These are phyloP conservation scores for Theocolax elegans DNA, from an alignment of 1,140 invertebrate genomes.

Conservation along the genomic window DNA sequence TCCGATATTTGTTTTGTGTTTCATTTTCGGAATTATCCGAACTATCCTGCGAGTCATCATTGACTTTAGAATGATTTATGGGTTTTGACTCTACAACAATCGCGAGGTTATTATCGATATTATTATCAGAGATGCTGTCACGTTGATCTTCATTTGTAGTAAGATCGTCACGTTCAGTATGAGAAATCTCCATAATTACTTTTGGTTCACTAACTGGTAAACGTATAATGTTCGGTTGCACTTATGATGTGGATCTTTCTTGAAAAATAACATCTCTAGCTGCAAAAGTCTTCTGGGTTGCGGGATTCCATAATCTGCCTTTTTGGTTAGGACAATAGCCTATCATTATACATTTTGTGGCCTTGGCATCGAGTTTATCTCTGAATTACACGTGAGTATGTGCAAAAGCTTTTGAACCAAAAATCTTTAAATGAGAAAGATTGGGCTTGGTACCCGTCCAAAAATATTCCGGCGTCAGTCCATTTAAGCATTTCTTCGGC, in stretches of 20 bases:
- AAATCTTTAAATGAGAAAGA: slow-evolving; percentile 29
- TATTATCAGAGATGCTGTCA: no score
- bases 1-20: not conserved
- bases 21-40: not conserved
- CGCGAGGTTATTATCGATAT: no score
- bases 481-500: slow-evolving; percentile 24
- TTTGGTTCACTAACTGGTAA: not conserved
- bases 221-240: not conserved
- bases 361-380: slow-evolving; percentile 38
- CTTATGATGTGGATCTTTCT: not conserved
- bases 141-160: no score
- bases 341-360: not conserved
- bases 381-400: slow-evolving; percentile 36
- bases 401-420: slow-evolving; percentile 32
- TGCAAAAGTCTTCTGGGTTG: not conserved
- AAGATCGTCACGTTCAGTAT: no score
- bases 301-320: not conserved
- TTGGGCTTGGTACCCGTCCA: slow-evolving; percentile 33
- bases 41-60: not conserved
- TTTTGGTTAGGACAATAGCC: not conserved
- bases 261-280: not conserved
- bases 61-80: no score
- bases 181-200: no score
- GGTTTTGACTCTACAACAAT: no score
- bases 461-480: slow-evolving; percentile 48